A percentile compares a stretch with the other conserved stretches of the same genome.
These are phyloP conservation scores for Natrix natrix DNA, from an alignment of 2,797 vertebrate genomes.

Conservation along the genomic window DNA sequence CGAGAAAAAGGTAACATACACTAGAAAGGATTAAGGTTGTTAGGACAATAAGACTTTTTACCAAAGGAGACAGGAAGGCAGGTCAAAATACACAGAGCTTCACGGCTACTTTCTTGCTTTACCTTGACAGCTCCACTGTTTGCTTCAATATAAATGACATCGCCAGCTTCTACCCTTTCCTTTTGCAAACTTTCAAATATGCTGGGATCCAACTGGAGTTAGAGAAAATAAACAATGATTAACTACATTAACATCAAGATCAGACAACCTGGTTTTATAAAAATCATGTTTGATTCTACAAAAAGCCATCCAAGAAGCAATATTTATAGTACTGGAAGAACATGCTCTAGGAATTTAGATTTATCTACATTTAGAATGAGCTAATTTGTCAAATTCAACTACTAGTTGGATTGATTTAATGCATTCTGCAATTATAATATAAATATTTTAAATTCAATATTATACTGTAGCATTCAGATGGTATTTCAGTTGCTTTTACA, in stretches of 20 bases:
- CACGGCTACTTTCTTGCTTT: constrained; percentile 31
- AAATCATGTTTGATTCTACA: constrained; percentile 16
- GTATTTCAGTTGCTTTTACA: neutral
- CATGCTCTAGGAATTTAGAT: neutral
- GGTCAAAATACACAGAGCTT: neutral
- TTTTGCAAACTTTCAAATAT: constrained; percentile 99
- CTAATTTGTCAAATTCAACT: constrained; percentile 16
- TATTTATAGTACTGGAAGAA: constrained; percentile 39
- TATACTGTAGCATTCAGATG: neutral
- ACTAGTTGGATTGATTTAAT: neutral
- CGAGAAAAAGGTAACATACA: constrained; percentile 35
- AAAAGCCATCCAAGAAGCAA: neutral
- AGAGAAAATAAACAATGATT: constrained; percentile 7
- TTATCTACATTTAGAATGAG: neutral
- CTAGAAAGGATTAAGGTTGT: constrained; percentile 45
- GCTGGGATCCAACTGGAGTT: constrained; percentile 90
- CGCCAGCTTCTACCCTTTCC: constrained; percentile 94
- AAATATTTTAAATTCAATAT: neutral
- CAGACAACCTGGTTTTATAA: constrained; percentile 4
- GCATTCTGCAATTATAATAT: neutral
- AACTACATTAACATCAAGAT: constrained; percentile 15
- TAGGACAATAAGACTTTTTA: constrained; percentile 29
- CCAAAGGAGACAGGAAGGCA: constrained; percentile 26
- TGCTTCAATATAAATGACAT: constrained; percentile 99
- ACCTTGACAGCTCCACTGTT: constrained; percentile 99